Evolutionary conservation across 2,113 vertebrate genomes (phyloP), one percentile per base, ranked within the genome.

Genomic region (Aegotheles bennettii): DNA sequence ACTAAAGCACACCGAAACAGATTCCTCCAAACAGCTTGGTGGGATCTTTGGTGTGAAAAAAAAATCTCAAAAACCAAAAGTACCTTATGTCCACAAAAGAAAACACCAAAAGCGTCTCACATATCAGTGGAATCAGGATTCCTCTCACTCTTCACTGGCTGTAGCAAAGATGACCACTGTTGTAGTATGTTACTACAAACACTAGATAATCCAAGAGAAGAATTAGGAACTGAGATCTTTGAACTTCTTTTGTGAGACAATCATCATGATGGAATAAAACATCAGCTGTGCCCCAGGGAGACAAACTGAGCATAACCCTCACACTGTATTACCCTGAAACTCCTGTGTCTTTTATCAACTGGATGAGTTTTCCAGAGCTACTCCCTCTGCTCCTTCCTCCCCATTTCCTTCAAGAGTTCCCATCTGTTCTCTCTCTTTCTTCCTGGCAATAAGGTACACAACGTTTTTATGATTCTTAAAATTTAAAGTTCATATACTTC

Each of bases 261-360:
- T 11, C 25, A 17, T 73, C 59, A 60, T 7, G 3, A 75, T 10
- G 13, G 19, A 79, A 29, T 68, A 47, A 77, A 77, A 20, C 23
- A 54, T 28, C 40, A 28, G 33, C 35, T 51, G n/a, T 38, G n/a
- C 17, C 9, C 23, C 28, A 43, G 4, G 19, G 14, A 74, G 14
- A n/a, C 1, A 2, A 81, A 59, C 19, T 25, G 16, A 1, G 0
- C 13, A 25, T 15, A 56, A 43, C 31, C 56, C 17, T 42, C 42
- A 42, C 15, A 64, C 6, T 0, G 0, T 14, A 75, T 28, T 42
- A 60, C 28, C 4, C 25, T 51, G 9, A 61, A 75, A 80, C 57
- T 78, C 42, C 26, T 31, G 10, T 47, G 29, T 64, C 31, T 50
- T 14, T 33, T 11, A 81, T 35, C 48, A 60, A 43, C 3, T 31